Conservation (phyloP, 2,797 vertebrate genomes). For the Macropus fuliginosus region DNA sequence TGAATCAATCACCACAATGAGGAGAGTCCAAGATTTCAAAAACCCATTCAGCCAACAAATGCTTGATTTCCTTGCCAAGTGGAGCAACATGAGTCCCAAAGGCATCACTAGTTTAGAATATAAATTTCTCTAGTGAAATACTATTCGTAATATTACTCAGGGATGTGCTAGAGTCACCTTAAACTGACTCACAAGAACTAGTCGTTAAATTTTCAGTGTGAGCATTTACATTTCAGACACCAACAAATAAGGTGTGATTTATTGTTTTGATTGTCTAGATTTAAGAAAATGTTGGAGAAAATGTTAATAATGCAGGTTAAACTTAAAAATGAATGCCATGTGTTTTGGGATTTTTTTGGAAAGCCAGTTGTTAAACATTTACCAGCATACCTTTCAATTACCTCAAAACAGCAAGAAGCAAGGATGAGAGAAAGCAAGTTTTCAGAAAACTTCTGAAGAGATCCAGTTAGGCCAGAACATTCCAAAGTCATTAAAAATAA, state of each 20-base stretch:
- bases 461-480: neutral
- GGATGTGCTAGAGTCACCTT: neutral
- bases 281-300: neutral
- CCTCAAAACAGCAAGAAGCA: neutral
- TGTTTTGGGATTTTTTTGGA: neutral
- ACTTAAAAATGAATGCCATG: neutral
- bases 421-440: neutral
- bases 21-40: neutral
- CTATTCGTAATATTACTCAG: neutral
- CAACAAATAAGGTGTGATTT: neutral
- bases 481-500: neutral
- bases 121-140: neutral
- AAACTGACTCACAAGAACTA: neutral
- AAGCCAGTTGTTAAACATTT: neutral
- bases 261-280: neutral
- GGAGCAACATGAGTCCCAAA: neutral
- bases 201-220: neutral
- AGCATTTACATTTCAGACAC: neutral
- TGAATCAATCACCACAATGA: neutral
- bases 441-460: neutral
- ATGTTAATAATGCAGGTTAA: neutral
- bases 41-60: neutral
- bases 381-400: neutral
- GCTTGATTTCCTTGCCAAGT: neutral
- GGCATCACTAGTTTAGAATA: too few species aligned